These are phyloP conservation scores for Myrmophylax atrothorax DNA, from an alignment of 2,113 vertebrate species.

Conservation along the genomic window DNA sequence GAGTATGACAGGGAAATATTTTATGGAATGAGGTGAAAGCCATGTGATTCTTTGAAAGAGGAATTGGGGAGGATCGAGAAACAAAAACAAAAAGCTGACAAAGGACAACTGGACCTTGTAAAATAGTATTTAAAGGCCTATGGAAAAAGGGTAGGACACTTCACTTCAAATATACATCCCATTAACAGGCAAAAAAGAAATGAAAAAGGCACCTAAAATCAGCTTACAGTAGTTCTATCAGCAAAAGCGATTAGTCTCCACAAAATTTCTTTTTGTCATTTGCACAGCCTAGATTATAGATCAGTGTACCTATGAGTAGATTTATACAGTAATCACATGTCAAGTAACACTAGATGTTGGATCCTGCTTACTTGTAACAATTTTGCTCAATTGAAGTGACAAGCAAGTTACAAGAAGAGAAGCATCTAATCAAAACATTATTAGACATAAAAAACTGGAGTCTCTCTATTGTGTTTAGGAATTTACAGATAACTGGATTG, in stretches of 20 bases:
- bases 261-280: not conserved
- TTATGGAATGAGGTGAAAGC: not conserved
- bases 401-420: not conserved
- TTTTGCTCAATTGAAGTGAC: not conserved
- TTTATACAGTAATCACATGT: not conserved
- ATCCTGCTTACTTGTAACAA: not conserved
- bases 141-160: not conserved
- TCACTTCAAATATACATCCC: not conserved
- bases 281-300: not conserved
- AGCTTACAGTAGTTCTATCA: not conserved
- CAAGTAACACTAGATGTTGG: not conserved
- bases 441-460: not conserved
- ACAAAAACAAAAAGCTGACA: not conserved
- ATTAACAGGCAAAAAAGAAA: not conserved
- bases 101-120: not conserved
- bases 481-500: not conserved
- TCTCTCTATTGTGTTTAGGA: not conserved
- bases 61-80: not conserved
- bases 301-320: not conserved
- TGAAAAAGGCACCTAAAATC: not conserved
- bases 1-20: not conserved
- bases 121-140: not conserved
- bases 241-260: not conserved
- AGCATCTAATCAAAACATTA: not conserved
- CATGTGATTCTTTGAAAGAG: not conserved